phyloP scores from a whole-genome alignment of 2,888 invertebrate species.

The Baronia brevicornis region DNA sequence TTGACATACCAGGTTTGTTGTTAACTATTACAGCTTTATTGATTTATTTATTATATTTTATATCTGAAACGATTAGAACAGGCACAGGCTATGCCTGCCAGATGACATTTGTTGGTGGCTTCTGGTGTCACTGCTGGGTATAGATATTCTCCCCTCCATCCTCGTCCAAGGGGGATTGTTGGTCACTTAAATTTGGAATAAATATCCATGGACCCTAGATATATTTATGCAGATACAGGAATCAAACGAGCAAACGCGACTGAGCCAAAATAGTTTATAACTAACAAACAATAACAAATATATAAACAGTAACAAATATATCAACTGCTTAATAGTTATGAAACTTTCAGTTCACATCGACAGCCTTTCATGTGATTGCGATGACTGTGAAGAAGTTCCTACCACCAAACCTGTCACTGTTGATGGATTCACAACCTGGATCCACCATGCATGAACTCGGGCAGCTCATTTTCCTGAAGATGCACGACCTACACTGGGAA shows the following conservation, averaged over 20 bases:
- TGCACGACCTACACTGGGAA: constrained; percentile 86
- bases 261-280: no score
- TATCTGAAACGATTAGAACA: neutral
- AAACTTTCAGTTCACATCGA: constrained; percentile 78
- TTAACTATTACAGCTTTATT: constrained; percentile 2
- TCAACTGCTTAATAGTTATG: neutral
- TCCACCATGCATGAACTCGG: constrained; percentile 80
- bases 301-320: no score
- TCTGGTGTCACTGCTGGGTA: no score
- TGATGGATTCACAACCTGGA: constrained; percentile 80
- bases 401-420: constrained; percentile 83
- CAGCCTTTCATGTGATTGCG: constrained; percentile 81
- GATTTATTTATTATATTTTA: neutral
- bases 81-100: no score
- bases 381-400: constrained; percentile 84
- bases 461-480: constrained; percentile 79
- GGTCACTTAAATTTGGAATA: no score
- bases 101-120: no score
- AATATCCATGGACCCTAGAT: no score
- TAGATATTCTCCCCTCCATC: no score
- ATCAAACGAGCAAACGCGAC: no score
- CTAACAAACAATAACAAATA: no score
- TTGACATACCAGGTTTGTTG: constrained; percentile 54
- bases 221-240: no score
- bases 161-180: no score